phyloP scores from a whole-genome alignment of 1,140 invertebrate genomes.

The Coelopa frigida region DNA sequence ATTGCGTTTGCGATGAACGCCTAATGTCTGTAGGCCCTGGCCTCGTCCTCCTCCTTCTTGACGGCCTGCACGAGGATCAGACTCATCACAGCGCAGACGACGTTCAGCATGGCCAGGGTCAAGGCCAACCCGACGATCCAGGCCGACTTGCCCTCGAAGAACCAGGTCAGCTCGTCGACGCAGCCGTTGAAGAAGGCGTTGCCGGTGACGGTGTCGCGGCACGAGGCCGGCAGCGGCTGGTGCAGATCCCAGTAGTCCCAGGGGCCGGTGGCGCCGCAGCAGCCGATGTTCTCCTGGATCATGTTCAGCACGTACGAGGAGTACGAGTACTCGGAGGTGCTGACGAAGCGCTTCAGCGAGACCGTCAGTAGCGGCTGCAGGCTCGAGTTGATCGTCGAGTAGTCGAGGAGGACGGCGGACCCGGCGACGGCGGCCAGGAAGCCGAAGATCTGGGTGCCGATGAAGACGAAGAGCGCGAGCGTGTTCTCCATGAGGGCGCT shows the following conservation, averaged over 20 bases:
- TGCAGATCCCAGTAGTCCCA: constrained; percentile 67
- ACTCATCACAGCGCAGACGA: constrained; percentile 60
- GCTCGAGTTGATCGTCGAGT: constrained; percentile 68
- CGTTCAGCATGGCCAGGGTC: constrained; percentile 63
- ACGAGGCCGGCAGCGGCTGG: constrained; percentile 71
- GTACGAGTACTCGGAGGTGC: constrained; percentile 54
- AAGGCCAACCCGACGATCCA: constrained; percentile 77
- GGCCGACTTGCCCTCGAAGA: constrained; percentile 69
- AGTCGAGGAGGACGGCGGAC: constrained; percentile 67
- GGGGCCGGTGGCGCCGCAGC: constrained; percentile 75
- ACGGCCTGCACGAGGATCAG: constrained; percentile 61
- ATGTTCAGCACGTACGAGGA: constrained; percentile 59
- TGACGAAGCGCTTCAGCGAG: constrained; percentile 63
- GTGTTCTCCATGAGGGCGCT: constrained; percentile 62
- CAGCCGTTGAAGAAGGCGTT: constrained; percentile 83
- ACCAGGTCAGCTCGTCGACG: constrained; percentile 76
- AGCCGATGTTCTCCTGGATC: constrained; percentile 82
- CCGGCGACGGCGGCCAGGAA: constrained; percentile 68
- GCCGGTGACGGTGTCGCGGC: constrained; percentile 77
- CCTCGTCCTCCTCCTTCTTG: constrained; percentile 61
- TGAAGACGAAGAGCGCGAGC: constrained; percentile 53
- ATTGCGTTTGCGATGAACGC: neutral
- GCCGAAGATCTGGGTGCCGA: constrained; percentile 58
- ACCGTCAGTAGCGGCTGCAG: constrained; percentile 66
- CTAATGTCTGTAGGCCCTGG: constrained; percentile 47